Evolutionary conservation across 2,888 invertebrate genomes (phyloP).

Genomic region (Hypselothyrea guttata): DNA sequence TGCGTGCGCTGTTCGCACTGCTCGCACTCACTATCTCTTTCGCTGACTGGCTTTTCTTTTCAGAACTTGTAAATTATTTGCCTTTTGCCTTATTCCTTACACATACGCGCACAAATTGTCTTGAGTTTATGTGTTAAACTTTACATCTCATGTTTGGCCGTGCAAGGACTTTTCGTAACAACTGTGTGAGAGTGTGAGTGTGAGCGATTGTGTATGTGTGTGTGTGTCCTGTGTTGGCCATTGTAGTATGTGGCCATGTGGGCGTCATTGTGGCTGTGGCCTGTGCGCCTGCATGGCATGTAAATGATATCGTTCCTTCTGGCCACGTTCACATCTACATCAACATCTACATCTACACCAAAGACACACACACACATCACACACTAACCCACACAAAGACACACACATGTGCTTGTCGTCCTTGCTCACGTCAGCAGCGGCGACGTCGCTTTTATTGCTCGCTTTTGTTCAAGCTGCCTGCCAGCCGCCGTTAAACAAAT

Average conservation of each 20-base stretch:
- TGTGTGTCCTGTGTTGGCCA: slow-evolving; percentile 45
- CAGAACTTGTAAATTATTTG: slow-evolving; percentile 79
- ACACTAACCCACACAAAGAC: slow-evolving; percentile 3
- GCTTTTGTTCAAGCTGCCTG: slow-evolving; percentile 71
- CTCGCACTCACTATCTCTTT: slow-evolving; percentile 5
- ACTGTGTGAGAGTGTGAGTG: slow-evolving; percentile 13
- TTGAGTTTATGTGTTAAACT: slow-evolving; percentile 78
- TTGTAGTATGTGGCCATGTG: slow-evolving; percentile 57
- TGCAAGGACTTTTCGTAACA: slow-evolving; percentile 35
- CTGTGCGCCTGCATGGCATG: slow-evolving; percentile 67
- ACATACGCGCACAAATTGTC: slow-evolving; percentile 76
- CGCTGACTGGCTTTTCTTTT: slow-evolving; percentile 59
- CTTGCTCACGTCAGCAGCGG: slow-evolving; percentile 65
- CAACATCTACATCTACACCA: slow-evolving; percentile 8
- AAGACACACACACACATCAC: slow-evolving; percentile 5
- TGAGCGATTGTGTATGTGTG: not conserved
- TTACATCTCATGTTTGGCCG: slow-evolving; percentile 68
- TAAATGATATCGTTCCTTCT: slow-evolving; percentile 70
- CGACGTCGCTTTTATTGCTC: slow-evolving; percentile 70
- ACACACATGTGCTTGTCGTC: slow-evolving; percentile 43
- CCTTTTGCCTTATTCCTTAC: slow-evolving; percentile 76
- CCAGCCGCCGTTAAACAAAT: slow-evolving; percentile 73
- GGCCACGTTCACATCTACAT: slow-evolving; percentile 13
- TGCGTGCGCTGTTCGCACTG: not conserved
- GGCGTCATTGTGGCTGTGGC: slow-evolving; percentile 62